phyloP scores from a whole-genome alignment of 2,888 invertebrate species.

The Noctua fimbriata region DNA sequence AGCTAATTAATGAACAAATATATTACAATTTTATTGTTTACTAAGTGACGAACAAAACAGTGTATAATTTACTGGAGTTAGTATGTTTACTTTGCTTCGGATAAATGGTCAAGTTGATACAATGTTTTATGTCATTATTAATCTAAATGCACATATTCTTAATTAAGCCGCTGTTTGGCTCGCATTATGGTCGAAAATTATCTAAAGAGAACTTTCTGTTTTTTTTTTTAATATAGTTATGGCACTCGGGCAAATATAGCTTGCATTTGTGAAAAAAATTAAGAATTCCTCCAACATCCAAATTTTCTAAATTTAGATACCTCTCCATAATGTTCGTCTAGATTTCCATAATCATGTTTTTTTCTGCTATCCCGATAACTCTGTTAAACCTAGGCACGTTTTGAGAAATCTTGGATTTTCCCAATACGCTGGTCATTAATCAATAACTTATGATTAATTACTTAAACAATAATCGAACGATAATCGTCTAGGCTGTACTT shows the following conservation, averaged over 20 bases:
- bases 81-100: slow-evolving; percentile 9
- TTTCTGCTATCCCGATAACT: neutral
- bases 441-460: neutral
- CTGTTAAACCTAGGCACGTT: neutral
- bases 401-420: neutral
- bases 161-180: neutral
- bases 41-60: slow-evolving; percentile 32
- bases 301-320: too few species aligned
- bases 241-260: neutral
- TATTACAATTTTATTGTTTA: slow-evolving; percentile 42
- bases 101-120: slow-evolving; percentile 1
- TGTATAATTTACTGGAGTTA: slow-evolving; percentile 19
- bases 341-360: neutral
- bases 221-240: neutral
- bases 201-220: neutral
- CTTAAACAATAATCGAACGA: neutral
- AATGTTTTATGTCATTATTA: neutral
- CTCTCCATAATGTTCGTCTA: neutral
- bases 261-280: neutral
- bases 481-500: neutral
- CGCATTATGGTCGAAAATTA: too few species aligned
- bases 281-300: neutral
- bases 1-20: slow-evolving; percentile 55
- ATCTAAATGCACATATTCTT: neutral
- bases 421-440: neutral